Base-by-base conservation (phyloP, 2,797 vertebrate species). In the Sciurus vulgaris region DNA sequence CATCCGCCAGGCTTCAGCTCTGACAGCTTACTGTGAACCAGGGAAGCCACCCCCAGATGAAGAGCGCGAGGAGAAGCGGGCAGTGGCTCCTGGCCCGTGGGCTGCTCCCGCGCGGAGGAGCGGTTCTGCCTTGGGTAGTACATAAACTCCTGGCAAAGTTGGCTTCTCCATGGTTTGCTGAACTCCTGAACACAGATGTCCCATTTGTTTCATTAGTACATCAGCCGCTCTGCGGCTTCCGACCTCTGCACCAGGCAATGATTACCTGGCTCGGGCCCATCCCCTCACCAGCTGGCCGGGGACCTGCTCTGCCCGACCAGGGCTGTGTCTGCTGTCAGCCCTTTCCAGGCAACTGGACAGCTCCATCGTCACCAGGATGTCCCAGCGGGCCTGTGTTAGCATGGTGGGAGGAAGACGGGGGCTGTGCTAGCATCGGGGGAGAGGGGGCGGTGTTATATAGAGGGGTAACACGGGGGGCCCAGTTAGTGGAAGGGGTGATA, bases 201-300 rank as follows among this genome's bases (percentile, higher is more conserved):
- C 98, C 98, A 98, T 98, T 99, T 98, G 98, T 98, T 99, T 98
- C 98, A 99, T 98, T 98, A 98, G 98, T 98, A 97, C 98, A 93
- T 97, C 97, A 95, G 98, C 82, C 97, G 98, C 98, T 98, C 98
- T 84, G 98, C 97, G 98, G 97, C 98, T 98, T 97, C 97, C 97
- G 98, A 98, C 98, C 98, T 98, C 97, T 98, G 98, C 98, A 98
- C 98, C 86, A 98, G 93, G 98, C 98, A 98, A 98, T 99, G 98
- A 99, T 99, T 99, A 98, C 98, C 99, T 99, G 98, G 99, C 98
- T 87, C 98, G 51, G 95, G 96, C 98, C 98, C 98, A 97, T 97
- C 97, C 98, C 98, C 97, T 97, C 95, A 4, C 98, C 99, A 99
- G 98, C 99, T 99, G 99, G 98, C 98, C 97, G 96, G 98, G 98